Evolutionary conservation across 92 coral and sea anemone genomes (phyloP), one percentile per base, ranked within the genome.

Genomic region (Pocillopora grandis): DNA sequence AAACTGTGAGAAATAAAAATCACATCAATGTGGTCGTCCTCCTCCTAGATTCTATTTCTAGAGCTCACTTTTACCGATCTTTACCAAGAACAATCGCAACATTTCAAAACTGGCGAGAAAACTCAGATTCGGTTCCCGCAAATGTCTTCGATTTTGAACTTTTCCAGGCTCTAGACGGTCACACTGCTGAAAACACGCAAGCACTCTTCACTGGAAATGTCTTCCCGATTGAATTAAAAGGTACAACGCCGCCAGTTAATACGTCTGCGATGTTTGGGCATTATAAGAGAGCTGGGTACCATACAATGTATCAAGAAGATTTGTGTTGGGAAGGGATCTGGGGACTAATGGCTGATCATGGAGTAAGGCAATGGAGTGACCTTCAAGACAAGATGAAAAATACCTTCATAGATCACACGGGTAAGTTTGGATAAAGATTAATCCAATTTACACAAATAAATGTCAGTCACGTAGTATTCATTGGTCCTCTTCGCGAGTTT

Each of bases 21-120:
- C 23, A 82, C 59, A 68, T 93, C 52, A 95, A 95, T 67, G 90
- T 95, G 5, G 94, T 93, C 64, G 86, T 95, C 37, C 71, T 93
- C 12, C 89, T 95, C 13, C 71, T 92, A 27, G 98, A 95, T 55
- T 95, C 98, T 0, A 83, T 93, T 35, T 89, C 98, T 62, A 83
- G 98, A 62, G 93, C 98, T 70, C 98, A 95, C 76, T 95, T 95
- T 82, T 93, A 88, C 79, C 97, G 98, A 66, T 95, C 98, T 21
- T 72, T 95, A 64, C 98, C 95, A 0, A 83, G 87, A 76, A 93
- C 98, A 12, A 78, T 90, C 17, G 85, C 89, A 62, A 65, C 82
- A 10, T 90, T 95, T 67, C 90, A 87, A 52, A 76, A 79, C 16
- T 94, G 93, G 95, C 75, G 80, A 10, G 79, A 76, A 9, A 83